Percentiles rank a stretch among this genome's conserved stretches.
These are phyloP conservation scores for Leucoraja ocellata DNA, from an alignment of 2,797 vertebrate species.

Conservation along the genomic window DNA sequence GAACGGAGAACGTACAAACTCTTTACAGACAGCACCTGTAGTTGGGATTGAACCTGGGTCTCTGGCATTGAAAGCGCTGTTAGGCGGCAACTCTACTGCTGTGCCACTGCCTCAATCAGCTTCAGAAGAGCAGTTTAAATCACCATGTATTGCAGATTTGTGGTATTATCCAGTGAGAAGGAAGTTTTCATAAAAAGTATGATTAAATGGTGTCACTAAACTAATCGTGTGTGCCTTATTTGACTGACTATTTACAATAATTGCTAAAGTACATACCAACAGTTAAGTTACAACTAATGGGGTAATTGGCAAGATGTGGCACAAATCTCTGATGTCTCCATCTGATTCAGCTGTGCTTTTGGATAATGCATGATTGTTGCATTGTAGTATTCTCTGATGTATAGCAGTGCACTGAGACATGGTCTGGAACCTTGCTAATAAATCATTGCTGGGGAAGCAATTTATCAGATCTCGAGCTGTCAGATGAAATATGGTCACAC, in stretches of 20 bases:
- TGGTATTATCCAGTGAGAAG: background rate
- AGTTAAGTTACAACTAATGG: background rate
- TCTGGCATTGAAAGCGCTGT: too few relatives aligned
- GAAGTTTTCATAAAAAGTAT: background rate
- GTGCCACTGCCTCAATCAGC: too few relatives aligned
- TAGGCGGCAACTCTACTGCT: too few relatives aligned
- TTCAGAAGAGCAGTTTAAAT: background rate
- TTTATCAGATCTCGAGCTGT: slow-evolving; percentile 42
- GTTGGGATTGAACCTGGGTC: too few relatives aligned
- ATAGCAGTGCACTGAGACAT: background rate
- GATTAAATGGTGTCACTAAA: background rate
- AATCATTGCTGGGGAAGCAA: slow-evolving; percentile 19
- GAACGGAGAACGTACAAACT: too few relatives aligned
- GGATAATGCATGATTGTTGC: slow-evolving; percentile 15
- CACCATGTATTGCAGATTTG: background rate
- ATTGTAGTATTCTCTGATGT: slow-evolving; percentile 1
- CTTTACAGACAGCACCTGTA: too few relatives aligned
- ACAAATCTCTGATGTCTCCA: background rate
- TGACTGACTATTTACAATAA: background rate
- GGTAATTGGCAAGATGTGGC: background rate
- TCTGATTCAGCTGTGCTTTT: background rate
- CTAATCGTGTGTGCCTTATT: background rate
- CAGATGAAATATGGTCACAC: slow-evolving; percentile 36
- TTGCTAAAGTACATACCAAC: background rate
- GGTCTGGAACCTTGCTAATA: background rate